Conservation (phyloP, 1,140 invertebrate species). For the Radopholus similis region DNA sequence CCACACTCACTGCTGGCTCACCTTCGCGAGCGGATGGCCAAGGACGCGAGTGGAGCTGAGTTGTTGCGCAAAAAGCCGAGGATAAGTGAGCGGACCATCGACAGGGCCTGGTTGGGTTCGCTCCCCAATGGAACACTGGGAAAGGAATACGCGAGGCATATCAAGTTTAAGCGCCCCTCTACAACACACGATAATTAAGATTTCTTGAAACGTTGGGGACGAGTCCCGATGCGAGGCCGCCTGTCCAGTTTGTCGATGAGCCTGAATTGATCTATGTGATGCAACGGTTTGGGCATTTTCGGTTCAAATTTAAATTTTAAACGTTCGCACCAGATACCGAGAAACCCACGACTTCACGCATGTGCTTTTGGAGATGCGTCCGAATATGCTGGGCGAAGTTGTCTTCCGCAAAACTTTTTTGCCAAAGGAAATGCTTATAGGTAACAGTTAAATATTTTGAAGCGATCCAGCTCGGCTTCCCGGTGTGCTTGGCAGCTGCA, state of each 20-base stretch:
- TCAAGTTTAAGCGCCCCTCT: not conserved
- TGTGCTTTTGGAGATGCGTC: constrained; percentile 82
- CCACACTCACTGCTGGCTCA: constrained; percentile 22
- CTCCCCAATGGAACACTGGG: constrained; percentile 33
- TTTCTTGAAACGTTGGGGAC: constrained; percentile 37
- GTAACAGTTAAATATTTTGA: constrained; percentile 65
- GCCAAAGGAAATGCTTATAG: not conserved
- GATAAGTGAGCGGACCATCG: constrained; percentile 31
- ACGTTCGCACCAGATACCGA: constrained; percentile 68
- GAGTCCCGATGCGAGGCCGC: constrained; percentile 80
- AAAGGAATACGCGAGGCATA: constrained; percentile 32
- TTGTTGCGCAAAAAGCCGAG: constrained; percentile 21
- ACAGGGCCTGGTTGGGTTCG: constrained; percentile 16
- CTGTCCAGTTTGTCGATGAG: constrained; percentile 86
- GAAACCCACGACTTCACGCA: constrained; percentile 93
- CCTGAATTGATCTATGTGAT: constrained; percentile 87
- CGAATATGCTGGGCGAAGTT: constrained; percentile 86
- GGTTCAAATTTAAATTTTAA: not conserved
- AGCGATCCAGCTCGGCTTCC: constrained; percentile 61
- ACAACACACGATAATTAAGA: constrained; percentile 5
- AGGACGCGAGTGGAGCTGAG: constrained; percentile 20
- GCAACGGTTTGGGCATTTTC: constrained; percentile 67
- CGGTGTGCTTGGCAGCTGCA: constrained; percentile 62
- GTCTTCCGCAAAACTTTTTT: constrained; percentile 67
- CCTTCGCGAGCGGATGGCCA: constrained; percentile 27